Evolutionary conservation across 2,888 invertebrate species (phyloP).

Genomic region (Trissolcus japonicus): DNA sequence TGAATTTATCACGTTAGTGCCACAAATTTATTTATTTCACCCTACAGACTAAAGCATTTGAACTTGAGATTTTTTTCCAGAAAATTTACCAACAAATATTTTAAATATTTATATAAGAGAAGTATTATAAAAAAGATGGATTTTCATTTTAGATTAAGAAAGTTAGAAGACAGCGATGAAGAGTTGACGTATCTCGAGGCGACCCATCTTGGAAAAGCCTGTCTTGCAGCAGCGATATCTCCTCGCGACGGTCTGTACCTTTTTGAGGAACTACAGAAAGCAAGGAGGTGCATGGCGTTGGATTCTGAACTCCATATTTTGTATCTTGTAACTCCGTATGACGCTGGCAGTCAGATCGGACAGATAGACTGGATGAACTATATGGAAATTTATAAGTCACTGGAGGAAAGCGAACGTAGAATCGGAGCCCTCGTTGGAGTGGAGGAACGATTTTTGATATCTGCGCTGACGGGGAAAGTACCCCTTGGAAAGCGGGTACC

Average conservation of each 20-base stretch:
- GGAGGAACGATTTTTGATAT: slow-evolving; percentile 89
- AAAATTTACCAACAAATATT: too few relatives aligned
- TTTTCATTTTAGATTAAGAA: slow-evolving; percentile 48
- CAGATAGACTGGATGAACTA: slow-evolving; percentile 87
- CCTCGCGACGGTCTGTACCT: slow-evolving; percentile 94
- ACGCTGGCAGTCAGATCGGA: slow-evolving; percentile 87
- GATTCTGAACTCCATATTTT: slow-evolving; percentile 97
- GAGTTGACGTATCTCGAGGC: slow-evolving; percentile 73
- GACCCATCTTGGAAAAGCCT: slow-evolving; percentile 93
- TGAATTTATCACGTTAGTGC: slow-evolving; percentile 83
- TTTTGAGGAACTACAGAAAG: slow-evolving; percentile 92
- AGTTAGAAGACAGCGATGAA: slow-evolving; percentile 57
- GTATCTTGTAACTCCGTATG: slow-evolving; percentile 96
- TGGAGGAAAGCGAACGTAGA: slow-evolving; percentile 87
- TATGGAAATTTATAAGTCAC: slow-evolving; percentile 88
- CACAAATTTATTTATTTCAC: slow-evolving; percentile 1
- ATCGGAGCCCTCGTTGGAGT: slow-evolving; percentile 94
- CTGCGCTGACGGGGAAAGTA: slow-evolving; percentile 83
- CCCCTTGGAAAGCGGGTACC: slow-evolving; percentile 74
- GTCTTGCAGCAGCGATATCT: slow-evolving; percentile 94
- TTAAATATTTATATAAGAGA: too few relatives aligned
- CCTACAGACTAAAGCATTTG: too few relatives aligned
- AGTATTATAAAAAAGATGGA: neutral
- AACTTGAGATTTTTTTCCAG: too few relatives aligned
- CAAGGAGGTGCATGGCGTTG: slow-evolving; percentile 91